phyloP scores from a whole-genome alignment of 2,888 invertebrate species.

The Lasioglossum pauxillum region DNA sequence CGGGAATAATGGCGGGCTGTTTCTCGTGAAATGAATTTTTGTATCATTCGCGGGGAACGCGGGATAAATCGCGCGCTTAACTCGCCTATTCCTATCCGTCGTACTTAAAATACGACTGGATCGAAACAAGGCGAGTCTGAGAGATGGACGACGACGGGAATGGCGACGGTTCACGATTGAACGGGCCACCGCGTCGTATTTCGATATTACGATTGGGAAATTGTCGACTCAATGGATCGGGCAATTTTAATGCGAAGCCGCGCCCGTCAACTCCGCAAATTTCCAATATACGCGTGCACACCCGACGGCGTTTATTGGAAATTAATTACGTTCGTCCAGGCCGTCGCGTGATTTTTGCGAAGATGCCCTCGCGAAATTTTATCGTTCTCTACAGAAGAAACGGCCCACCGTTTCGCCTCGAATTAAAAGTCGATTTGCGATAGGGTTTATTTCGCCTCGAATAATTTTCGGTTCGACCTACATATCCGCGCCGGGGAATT shows the following conservation, averaged over 20 bases:
- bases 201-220: conserved; percentile 42
- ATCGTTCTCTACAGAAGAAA: background rate
- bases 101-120: conserved; percentile 31
- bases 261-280: conserved; percentile 33
- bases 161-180: conserved; percentile 32
- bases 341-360: conserved; percentile 28
- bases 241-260: conserved; percentile 41
- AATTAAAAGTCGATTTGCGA: background rate
- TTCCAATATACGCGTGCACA: conserved; percentile 34
- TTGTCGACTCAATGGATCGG: conserved; percentile 43
- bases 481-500: background rate
- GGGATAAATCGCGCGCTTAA: conserved; percentile 19
- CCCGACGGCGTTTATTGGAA: conserved; percentile 41
- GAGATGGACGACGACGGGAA: background rate
- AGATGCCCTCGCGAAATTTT: conserved; percentile 12
- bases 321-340: conserved; percentile 42
- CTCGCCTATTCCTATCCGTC: background rate
- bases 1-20: background rate
- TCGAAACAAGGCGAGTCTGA: conserved; percentile 1
- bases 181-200: conserved; percentile 25
- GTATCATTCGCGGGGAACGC: conserved; percentile 30
- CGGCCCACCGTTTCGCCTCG: background rate
- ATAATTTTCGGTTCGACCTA: background rate
- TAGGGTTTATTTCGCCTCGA: background rate
- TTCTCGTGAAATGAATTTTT: conserved; percentile 30